Evolutionary conservation across 2,797 vertebrate species (phyloP).

Genomic region (Lutjanus argentimaculatus): DNA sequence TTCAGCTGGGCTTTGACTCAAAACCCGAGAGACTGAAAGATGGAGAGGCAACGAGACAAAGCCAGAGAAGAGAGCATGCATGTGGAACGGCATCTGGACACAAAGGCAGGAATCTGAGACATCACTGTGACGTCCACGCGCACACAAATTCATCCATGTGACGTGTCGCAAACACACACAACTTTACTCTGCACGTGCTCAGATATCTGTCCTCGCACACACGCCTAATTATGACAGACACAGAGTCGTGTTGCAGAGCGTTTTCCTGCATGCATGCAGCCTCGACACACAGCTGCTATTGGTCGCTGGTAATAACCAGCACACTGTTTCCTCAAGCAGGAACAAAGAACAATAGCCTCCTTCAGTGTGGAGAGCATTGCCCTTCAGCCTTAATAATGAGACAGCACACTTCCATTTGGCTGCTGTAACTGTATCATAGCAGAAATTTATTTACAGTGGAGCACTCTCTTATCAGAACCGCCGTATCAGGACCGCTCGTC

Average conservation of each 20-base stretch:
- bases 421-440: constrained; percentile 57
- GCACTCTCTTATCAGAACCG: constrained; percentile 58
- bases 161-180: constrained; percentile 15
- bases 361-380: constrained; percentile 69
- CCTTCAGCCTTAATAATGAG: constrained; percentile 68
- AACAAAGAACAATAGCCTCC: constrained; percentile 85
- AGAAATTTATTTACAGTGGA: constrained; percentile 61
- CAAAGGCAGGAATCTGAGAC: constrained; percentile 86
- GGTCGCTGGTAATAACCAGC: constrained; percentile 67
- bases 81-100: constrained; percentile 88
- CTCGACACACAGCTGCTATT: constrained; percentile 67
- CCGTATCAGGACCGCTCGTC: constrained; percentile 24
- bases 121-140: constrained; percentile 64
- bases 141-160: constrained; percentile 29
- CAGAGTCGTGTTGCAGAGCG: constrained; percentile 39
- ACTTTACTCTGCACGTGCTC: constrained; percentile 12
- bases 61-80: constrained; percentile 73
- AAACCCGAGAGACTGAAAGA: constrained; percentile 55
- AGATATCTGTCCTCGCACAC: constrained; percentile 36
- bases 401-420: constrained; percentile 66
- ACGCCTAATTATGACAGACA: constrained; percentile 41
- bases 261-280: constrained; percentile 52
- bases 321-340: constrained; percentile 76
- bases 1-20: constrained; percentile 53
- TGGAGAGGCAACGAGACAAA: constrained; percentile 61